Conservation (phyloP, 2,888 invertebrate genomes). For the Hirtodrosophila histrioides region DNA sequence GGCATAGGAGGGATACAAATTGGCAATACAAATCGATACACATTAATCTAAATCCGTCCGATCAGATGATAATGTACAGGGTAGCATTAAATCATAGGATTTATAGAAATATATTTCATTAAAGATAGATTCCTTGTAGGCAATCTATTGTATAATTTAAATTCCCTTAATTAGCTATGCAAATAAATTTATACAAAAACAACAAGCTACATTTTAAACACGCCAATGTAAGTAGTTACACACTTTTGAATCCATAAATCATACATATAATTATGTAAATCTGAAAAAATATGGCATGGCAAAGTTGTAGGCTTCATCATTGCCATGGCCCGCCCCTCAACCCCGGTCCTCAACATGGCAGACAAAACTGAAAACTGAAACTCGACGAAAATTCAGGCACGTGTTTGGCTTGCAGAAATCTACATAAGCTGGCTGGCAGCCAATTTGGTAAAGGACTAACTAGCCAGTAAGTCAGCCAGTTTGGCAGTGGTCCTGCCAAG, state of each 20-base stretch:
- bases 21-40: constrained; percentile 2
- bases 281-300: constrained; percentile 59
- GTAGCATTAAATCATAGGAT: no score
- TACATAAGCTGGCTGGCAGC: constrained; percentile 78
- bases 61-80: not conserved
- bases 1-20: not conserved
- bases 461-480: constrained; percentile 65
- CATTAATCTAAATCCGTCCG: constrained; percentile 4
- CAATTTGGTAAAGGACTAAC: constrained; percentile 72
- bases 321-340: not conserved
- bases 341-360: constrained; percentile 10
- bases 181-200: constrained; percentile 12
- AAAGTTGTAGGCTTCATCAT: constrained; percentile 59
- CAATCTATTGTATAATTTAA: not conserved
- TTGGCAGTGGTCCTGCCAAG: constrained; percentile 60
- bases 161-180: constrained; percentile 10
- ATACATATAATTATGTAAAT: constrained; percentile 77
- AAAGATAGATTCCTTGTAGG: no score
- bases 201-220: constrained; percentile 35
- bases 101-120: no score
- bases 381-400: constrained; percentile 71
- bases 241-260: constrained; percentile 71
- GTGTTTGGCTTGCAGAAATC: constrained; percentile 75
- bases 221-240: constrained; percentile 9
- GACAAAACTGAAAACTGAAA: constrained; percentile 66